A percentile compares a stretch with the other conserved stretches of the same genome.
These are phyloP conservation scores for Ptychodera flava DNA, from an alignment of 35 echinoderm and acorn worm genomes.

Conservation along the genomic window DNA sequence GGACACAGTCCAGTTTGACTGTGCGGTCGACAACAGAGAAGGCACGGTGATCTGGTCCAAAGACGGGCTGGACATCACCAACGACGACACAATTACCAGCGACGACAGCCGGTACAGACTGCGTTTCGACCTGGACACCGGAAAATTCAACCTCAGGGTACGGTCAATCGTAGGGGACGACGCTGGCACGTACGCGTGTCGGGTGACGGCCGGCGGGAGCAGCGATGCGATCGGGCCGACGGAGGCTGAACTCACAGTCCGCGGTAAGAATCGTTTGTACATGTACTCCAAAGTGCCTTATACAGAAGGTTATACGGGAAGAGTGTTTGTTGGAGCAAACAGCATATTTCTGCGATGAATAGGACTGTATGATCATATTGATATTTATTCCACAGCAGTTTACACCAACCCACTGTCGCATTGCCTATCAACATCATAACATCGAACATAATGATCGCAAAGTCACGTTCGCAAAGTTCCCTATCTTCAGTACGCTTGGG, in stretches of 20 bases:
- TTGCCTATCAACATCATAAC: no score
- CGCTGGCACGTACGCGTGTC: constrained; percentile 51
- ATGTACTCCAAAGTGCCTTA: no score
- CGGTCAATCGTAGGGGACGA: constrained; percentile 27
- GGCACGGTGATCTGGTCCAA: constrained; percentile 68
- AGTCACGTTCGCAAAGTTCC: no score
- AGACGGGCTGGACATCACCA: constrained; percentile 27
- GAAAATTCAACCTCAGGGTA: constrained; percentile 54
- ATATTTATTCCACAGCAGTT: no score
- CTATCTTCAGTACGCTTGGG: no score
- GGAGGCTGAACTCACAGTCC: constrained; percentile 35
- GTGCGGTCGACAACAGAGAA: constrained; percentile 50
- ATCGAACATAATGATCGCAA: no score
- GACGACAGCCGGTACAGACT: constrained; percentile 26
- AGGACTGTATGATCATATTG: no score
- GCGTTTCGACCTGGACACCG: constrained; percentile 20
- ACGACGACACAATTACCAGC: constrained; percentile 39
- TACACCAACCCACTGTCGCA: no score
- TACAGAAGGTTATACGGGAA: no score
- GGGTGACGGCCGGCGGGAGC: constrained; percentile 35
- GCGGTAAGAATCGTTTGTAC: constrained; percentile 19
- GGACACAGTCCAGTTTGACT: constrained; percentile 37
- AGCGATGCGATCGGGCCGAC: constrained; percentile 26
- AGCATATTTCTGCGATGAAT: no score
- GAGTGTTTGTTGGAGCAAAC: no score